Base-by-base conservation (phyloP, 2,888 invertebrate species). In the Drosophila infuscata region DNA sequence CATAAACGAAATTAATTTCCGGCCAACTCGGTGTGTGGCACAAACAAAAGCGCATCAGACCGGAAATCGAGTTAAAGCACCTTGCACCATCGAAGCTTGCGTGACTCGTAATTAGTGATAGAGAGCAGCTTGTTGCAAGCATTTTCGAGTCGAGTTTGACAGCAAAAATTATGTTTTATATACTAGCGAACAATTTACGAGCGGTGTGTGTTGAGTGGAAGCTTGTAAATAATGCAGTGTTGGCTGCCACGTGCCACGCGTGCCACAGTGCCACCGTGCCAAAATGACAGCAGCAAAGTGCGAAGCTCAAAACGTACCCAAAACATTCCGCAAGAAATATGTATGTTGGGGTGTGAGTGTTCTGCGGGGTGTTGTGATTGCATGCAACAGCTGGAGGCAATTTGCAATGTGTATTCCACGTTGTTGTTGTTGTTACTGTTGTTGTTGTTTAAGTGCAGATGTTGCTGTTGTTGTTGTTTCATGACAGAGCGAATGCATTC, bases 1-100 rank as follows among this genome's bases (percentile, higher is more conserved):
- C 73, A 76, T 69, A 89, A 87, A 79, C 89, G 89, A 87, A 88
- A 90, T 79, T 88, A 87, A 88, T 88, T 88, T 88, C 91, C 91
- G 88, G 90, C 62, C 69, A 89, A 70, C 64, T 43, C 20, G 6
- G 82, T 70, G 30, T 29, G 63, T 41, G 63, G 53, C 72, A 75
- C 67, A 77, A 75, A 89, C 64, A 80, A 74, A 76, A 75, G 62
- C 73, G 77, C 77, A 81, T 73, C 74, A 76, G 76, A 78, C 74
- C 79, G 91, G 91, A 89, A 89, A 90, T 89, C 83, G 81, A 89
- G 83, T 87, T 82, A 89, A 69, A 54, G 61, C 72, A 56, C 43
- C 59, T 56, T 25, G 25, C 25, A 25, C 62, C 58, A 68, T 53
- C 75, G 76, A 76, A 64, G 64, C 61, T 73, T 65, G 71, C 88